Percentiles rank a stretch among this genome's conserved stretches.
Conservation (phyloP, 2,888 invertebrate species). For the Drosophila stalkeri region DNA sequence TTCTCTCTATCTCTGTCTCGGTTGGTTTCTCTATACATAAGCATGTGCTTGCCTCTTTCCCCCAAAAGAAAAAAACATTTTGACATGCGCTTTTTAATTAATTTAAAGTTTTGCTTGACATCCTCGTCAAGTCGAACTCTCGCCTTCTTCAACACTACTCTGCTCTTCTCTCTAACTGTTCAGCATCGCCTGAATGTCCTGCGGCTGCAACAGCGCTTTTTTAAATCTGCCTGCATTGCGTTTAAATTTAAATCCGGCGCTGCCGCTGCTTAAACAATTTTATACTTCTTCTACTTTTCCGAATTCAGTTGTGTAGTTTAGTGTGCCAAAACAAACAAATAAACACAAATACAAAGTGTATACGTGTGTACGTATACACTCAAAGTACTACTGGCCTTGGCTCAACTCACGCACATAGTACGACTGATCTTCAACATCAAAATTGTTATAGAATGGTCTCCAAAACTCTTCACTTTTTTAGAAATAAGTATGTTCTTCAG, state of each 20-base stretch:
- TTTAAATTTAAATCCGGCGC: constrained; percentile 67
- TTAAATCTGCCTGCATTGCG: constrained; percentile 71
- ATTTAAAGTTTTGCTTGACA: constrained; percentile 78
- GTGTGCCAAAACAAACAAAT: not conserved
- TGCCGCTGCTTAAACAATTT: constrained; percentile 57
- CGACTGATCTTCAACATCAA: too few species aligned
- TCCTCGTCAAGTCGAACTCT: constrained; percentile 32
- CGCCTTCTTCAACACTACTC: not conserved
- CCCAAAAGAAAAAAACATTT: constrained; percentile 49
- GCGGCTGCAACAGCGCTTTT: constrained; percentile 51
- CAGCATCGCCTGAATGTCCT: constrained; percentile 19
- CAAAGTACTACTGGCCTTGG: too few species aligned
- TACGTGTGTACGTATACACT: too few species aligned
- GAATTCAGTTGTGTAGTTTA: not conserved
- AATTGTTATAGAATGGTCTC: too few species aligned
- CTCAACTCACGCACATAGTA: too few species aligned
- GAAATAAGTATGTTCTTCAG: too few species aligned
- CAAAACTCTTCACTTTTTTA: too few species aligned
- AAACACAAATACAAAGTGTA: too few species aligned
- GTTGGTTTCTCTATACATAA: not conserved
- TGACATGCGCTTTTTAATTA: constrained; percentile 77
- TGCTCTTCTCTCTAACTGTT: constrained; percentile 4
- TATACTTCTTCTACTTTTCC: constrained; percentile 22
- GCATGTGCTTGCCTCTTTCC: constrained; percentile 1
- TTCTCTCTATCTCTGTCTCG: not conserved